Evolutionary conservation across 2,797 vertebrate species (phyloP).

Genomic region (Brachyrhaphis roseni): DNA sequence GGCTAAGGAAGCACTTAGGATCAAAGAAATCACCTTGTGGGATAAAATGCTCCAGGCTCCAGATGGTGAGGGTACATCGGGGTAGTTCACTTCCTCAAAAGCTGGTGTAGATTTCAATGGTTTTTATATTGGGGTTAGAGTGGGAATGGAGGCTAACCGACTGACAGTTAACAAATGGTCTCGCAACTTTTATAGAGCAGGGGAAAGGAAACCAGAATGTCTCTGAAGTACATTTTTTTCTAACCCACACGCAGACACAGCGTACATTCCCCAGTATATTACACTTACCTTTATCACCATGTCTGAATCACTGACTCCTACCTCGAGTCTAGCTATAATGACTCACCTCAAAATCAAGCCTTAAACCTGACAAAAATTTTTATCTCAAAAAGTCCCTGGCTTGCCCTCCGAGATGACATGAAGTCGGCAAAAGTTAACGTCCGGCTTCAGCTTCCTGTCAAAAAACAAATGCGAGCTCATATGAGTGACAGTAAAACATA

Average conservation of each 20-base stretch:
- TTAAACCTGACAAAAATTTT: background rate
- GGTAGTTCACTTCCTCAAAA: constrained; percentile 56
- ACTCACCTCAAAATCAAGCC: background rate
- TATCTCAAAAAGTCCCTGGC: background rate
- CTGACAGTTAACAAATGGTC: constrained; percentile 68
- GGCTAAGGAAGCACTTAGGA: constrained; percentile 47
- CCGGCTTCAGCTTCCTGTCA: background rate
- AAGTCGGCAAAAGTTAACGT: background rate
- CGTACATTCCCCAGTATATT: constrained; percentile 10
- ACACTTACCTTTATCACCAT: background rate
- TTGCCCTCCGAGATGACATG: background rate
- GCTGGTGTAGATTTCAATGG: constrained; percentile 58
- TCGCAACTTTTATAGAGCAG: constrained; percentile 59
- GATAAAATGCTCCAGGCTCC: constrained; percentile 37
- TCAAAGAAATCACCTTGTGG: constrained; percentile 58
- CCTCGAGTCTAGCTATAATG: background rate
- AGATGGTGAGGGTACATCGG: constrained; percentile 43
- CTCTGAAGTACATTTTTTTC: constrained; percentile 54
- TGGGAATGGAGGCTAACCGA: constrained; percentile 60
- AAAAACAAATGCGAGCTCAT: background rate
- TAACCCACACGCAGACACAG: constrained; percentile 30
- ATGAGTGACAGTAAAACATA: background rate
- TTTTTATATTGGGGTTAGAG: constrained; percentile 67
- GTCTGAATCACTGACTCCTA: background rate
- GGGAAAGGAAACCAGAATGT: constrained; percentile 64